phyloP scores from a whole-genome alignment of 2,113 vertebrate species.

The Microtus montanus region DNA sequence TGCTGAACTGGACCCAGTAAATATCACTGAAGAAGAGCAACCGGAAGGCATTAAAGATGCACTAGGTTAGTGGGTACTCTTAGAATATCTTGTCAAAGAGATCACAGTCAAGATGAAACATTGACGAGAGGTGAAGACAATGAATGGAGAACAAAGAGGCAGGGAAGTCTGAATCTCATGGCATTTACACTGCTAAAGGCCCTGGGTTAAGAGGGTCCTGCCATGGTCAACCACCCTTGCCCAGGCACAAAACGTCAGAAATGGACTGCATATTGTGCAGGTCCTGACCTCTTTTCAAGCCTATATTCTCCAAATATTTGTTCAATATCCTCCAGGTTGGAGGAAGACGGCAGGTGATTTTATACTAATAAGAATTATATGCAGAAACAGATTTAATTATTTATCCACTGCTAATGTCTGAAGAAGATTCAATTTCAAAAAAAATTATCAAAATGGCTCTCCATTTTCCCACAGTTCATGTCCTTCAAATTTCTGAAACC shows the following conservation, averaged over 20 bases:
- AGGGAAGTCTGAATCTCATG: not conserved
- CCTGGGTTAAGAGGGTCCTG: not conserved
- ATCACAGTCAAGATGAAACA: not conserved
- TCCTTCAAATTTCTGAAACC: conserved; percentile 40
- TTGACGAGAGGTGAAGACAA: not conserved
- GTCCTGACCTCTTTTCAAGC: not conserved
- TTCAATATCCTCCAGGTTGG: not conserved
- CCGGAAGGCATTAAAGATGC: not conserved
- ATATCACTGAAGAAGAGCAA: not conserved
- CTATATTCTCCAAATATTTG: not conserved
- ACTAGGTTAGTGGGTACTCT: not conserved
- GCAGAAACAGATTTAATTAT: conserved; percentile 46
- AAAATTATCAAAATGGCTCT: not conserved
- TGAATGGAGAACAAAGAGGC: not conserved
- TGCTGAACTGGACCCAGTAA: not conserved
- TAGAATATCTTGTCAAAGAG: not conserved
- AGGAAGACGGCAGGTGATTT: not conserved
- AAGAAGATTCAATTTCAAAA: conserved; percentile 39
- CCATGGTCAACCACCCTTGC: not conserved
- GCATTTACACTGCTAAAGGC: not conserved
- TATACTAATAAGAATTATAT: conserved; percentile 25
- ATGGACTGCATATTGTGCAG: not conserved
- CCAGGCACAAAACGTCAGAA: not conserved
- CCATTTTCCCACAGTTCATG: not conserved
- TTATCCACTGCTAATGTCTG: not conserved